Conservation (phyloP, 1,140 invertebrate species). For the Microvelia longipes region DNA sequence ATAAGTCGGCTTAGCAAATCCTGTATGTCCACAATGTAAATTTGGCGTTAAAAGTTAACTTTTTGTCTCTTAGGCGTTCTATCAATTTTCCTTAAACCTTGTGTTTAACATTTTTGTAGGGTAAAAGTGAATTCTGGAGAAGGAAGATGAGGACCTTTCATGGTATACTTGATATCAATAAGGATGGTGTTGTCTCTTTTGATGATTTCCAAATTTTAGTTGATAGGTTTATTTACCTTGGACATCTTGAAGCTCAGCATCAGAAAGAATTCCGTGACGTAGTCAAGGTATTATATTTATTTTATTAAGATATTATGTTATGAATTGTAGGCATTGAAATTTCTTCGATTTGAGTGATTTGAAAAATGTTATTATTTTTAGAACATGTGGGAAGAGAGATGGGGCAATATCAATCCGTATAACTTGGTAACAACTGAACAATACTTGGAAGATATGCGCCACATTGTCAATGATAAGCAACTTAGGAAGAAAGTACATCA, state of each 20-base stretch:
- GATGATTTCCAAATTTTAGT: slow-evolving; percentile 60
- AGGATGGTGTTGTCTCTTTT: slow-evolving; percentile 64
- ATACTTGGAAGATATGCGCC: slow-evolving; percentile 63
- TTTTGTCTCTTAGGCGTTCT: too few relatives aligned
- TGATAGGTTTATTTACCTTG: slow-evolving; percentile 52
- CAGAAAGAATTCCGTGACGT: slow-evolving; percentile 19
- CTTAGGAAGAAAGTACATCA: slow-evolving; percentile 52
- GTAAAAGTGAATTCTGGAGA: slow-evolving; percentile 69
- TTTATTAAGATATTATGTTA: not conserved
- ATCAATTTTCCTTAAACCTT: too few relatives aligned
- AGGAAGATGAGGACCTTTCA: slow-evolving; percentile 73
- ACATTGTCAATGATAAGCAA: slow-evolving; percentile 55
- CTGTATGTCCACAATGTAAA: too few relatives aligned
- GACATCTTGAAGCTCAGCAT: slow-evolving; percentile 33
- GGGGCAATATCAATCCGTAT: slow-evolving; percentile 63
- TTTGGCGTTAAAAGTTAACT: too few relatives aligned
- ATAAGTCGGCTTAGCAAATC: too few relatives aligned
- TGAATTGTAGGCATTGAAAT: too few relatives aligned
- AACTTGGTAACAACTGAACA: slow-evolving; percentile 63
- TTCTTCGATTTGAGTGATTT: too few relatives aligned
- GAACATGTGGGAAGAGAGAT: slow-evolving; percentile 64
- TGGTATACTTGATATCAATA: slow-evolving; percentile 62
- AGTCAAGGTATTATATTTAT: slow-evolving; percentile 17
- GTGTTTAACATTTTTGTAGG: slow-evolving; percentile 45
- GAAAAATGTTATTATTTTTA: too few relatives aligned